Evolutionary conservation across 2,888 invertebrate species (phyloP).

Genomic region (Dolichopus griseipennis): DNA sequence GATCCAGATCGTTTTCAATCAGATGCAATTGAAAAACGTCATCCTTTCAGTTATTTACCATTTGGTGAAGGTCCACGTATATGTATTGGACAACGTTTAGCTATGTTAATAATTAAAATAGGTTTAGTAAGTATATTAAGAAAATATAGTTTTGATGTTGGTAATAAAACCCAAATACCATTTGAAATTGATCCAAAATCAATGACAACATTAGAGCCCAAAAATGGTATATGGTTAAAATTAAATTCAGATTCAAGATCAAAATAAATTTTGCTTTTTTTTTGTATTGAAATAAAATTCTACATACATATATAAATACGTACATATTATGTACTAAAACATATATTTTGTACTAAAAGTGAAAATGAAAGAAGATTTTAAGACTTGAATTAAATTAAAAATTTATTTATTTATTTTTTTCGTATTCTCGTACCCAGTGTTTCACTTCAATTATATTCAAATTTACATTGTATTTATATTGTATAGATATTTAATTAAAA

Average conservation of each 20-base stretch:
- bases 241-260: not conserved
- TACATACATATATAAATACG: too few species aligned
- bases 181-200: not conserved
- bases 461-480: too few species aligned
- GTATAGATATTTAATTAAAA: too few species aligned
- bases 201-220: not conserved
- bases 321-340: too few species aligned
- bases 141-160: not conserved
- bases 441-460: too few species aligned
- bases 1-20: conserved; percentile 45
- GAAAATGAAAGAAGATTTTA: too few species aligned
- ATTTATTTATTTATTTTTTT: too few species aligned
- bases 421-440: too few species aligned
- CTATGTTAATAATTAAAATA: conserved; percentile 22
- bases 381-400: too few species aligned
- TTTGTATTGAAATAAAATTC: too few species aligned
- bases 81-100: conserved; percentile 26
- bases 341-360: too few species aligned
- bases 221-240: conserved; percentile 1
- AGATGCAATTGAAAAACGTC: conserved; percentile 45
- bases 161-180: not conserved
- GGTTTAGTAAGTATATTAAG: conserved; percentile 6
- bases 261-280: too few species aligned
- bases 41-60: conserved; percentile 28
- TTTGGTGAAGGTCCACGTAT: conserved; percentile 28